Conservation (phyloP, 2,797 vertebrate species). For the Cetoscarus ocellatus region DNA sequence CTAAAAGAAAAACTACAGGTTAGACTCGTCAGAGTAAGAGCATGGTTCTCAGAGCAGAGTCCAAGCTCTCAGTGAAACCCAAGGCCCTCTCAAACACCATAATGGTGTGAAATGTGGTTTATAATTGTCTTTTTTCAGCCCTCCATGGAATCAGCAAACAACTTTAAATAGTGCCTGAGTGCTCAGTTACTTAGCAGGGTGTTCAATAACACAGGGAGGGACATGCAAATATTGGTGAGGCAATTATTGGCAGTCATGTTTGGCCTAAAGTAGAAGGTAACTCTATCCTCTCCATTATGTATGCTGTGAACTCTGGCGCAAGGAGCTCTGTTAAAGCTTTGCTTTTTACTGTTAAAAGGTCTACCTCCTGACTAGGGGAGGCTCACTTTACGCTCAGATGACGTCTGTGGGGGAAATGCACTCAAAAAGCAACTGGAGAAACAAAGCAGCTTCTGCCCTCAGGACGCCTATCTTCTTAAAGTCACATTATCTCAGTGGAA, state of each 20-base stretch:
- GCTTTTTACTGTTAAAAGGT: slow-evolving; percentile 81
- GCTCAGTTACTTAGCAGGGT: slow-evolving; percentile 81
- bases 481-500: slow-evolving; percentile 63
- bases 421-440: slow-evolving; percentile 72
- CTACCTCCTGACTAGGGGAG: slow-evolving; percentile 69
- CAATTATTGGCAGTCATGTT: slow-evolving; percentile 84
- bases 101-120: slow-evolving; percentile 80
- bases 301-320: slow-evolving; percentile 74
- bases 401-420: slow-evolving; percentile 78
- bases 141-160: slow-evolving; percentile 80
- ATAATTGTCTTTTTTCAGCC: slow-evolving; percentile 78
- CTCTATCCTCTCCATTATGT: slow-evolving; percentile 84
- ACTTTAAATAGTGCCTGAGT: slow-evolving; percentile 78
- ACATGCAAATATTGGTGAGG: slow-evolving; percentile 87
- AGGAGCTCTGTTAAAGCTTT: slow-evolving; percentile 68
- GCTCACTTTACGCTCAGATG: slow-evolving; percentile 79
- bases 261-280: slow-evolving; percentile 84
- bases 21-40: neutral
- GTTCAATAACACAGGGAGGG: slow-evolving; percentile 83
- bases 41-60: slow-evolving; percentile 25
- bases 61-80: slow-evolving; percentile 59
- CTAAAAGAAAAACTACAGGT: too few relatives aligned
- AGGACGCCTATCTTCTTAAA: slow-evolving; percentile 61
- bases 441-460: slow-evolving; percentile 63
- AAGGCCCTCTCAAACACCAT: slow-evolving; percentile 65